Evolutionary conservation across 2,888 invertebrate genomes (phyloP).

Genomic region (Brenthis ino): DNA sequence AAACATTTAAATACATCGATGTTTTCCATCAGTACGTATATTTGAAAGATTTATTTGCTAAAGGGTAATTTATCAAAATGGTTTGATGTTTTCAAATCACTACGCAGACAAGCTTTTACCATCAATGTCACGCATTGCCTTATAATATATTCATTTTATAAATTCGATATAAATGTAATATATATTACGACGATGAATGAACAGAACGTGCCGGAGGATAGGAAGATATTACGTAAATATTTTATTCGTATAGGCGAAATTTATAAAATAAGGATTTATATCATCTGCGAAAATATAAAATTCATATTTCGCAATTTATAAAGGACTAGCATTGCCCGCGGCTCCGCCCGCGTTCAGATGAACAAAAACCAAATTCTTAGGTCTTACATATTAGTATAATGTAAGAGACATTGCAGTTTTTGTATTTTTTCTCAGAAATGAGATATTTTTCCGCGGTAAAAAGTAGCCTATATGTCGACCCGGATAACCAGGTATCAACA

Average conservation of each 20-base stretch:
- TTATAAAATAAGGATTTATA: constrained; percentile 13
- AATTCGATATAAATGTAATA: constrained; percentile 14
- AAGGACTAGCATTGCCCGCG: background rate
- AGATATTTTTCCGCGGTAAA: too few species aligned
- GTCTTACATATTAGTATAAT: too few species aligned
- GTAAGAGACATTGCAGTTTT: too few species aligned
- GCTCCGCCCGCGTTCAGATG: too few species aligned
- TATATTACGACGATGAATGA: constrained; percentile 8
- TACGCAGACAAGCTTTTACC: constrained; percentile 42
- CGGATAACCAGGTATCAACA: too few species aligned
- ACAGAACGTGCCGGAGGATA: constrained; percentile 16
- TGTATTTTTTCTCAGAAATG: too few species aligned
- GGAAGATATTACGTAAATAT: constrained; percentile 13
- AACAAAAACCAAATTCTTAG: too few species aligned
- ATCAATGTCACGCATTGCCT: constrained; percentile 35
- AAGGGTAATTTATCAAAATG: constrained; percentile 35
- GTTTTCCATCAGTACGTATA: constrained; percentile 4
- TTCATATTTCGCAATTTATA: constrained; percentile 4
- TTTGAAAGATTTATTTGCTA: constrained; percentile 30
- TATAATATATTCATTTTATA: constrained; percentile 21
- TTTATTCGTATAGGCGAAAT: constrained; percentile 15
- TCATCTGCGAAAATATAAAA: constrained; percentile 4
- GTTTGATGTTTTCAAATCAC: constrained; percentile 33
- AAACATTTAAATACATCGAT: background rate
- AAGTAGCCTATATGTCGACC: too few species aligned